Evolutionary conservation across 2,888 invertebrate genomes (phyloP), one percentile per base, ranked within the genome.

Genomic region (Phyllotreta cruciferae): DNA sequence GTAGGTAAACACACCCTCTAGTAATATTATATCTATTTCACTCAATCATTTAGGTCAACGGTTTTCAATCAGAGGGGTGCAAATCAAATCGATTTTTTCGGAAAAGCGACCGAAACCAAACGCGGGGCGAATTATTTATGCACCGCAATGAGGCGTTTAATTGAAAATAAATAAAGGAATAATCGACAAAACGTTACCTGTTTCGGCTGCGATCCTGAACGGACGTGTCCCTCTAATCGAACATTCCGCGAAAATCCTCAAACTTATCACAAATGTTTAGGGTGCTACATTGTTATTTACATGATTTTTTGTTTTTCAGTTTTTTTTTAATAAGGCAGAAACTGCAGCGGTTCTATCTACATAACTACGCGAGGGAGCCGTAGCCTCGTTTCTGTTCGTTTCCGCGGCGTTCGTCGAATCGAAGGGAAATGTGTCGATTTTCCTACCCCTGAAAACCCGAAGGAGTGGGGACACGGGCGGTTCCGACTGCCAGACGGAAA

Each of bases 391-490:
- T 62, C 56, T 58, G 64, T 62, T 55, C 60, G 24, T 24, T 4
- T 36, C 45, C 58, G 68, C 70, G 68, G 68, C 71, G 69, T 69
- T 67, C 70, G 62, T 47, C 63, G 52, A 56, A 58, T 60, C 62
- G 62, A 66, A 50, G 24, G 56, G 64, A 60, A 62, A 63, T 63
- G 63, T 57, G 74, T 75, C 74, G 74, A 75, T 75, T 74, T 73
- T 72, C 70, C 69, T 68, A 71, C 73, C 71, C 71, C 71, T 70
- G 67, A 70, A 71, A 68, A 69, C 60, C 54, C 61, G 56, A 65
- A 58, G 70, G 64, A 65, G 66, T 67, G 66, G 65, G 56, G 11
- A 39, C n/a, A 60, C 42, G 64, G 64, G 64, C 56, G 56, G 56
- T 39, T 56, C 53, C 54, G 47, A 35, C 47, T 38, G 45, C 39